Conservation (phyloP, 2,888 invertebrate genomes). For the Melanophora roralis region DNA sequence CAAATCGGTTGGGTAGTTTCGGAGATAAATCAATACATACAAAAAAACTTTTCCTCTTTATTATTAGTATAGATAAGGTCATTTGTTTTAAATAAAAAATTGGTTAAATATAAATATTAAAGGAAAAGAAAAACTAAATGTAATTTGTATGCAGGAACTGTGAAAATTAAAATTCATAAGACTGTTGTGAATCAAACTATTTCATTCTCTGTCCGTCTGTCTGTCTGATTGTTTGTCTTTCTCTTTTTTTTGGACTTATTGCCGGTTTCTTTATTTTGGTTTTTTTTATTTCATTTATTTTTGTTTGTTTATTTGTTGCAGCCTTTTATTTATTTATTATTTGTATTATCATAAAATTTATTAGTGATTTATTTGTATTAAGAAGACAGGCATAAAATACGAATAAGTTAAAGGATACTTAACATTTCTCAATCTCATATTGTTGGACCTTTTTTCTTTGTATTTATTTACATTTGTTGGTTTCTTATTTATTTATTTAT, state of each 20-base stretch:
- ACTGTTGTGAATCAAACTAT: neutral
- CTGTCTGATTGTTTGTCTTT: too few relatives aligned
- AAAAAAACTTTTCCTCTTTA: too few relatives aligned
- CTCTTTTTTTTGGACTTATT: neutral
- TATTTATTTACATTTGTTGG: neutral
- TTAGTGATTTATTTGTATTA: conserved; percentile 11
- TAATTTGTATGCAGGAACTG: conserved; percentile 4
- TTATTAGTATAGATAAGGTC: too few relatives aligned
- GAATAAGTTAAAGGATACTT: conserved; percentile 14
- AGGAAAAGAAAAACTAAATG: neutral
- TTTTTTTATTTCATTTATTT: too few relatives aligned
- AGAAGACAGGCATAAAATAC: neutral
- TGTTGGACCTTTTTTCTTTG: neutral
- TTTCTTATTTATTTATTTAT: neutral
- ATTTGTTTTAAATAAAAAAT: conserved; percentile 4
- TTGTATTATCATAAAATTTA: conserved; percentile 21
- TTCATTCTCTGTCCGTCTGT: too few relatives aligned
- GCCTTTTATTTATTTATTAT: conserved; percentile 1
- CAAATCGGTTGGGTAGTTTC: too few relatives aligned
- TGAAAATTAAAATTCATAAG: neutral
- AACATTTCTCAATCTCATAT: conserved; percentile 2
- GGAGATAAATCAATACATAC: too few relatives aligned
- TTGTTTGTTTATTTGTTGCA: too few relatives aligned
- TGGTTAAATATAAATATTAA: neutral
- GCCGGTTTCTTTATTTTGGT: neutral